Conservation (phyloP, 2,113 vertebrate species). For the Sturnira hondurensis region DNA sequence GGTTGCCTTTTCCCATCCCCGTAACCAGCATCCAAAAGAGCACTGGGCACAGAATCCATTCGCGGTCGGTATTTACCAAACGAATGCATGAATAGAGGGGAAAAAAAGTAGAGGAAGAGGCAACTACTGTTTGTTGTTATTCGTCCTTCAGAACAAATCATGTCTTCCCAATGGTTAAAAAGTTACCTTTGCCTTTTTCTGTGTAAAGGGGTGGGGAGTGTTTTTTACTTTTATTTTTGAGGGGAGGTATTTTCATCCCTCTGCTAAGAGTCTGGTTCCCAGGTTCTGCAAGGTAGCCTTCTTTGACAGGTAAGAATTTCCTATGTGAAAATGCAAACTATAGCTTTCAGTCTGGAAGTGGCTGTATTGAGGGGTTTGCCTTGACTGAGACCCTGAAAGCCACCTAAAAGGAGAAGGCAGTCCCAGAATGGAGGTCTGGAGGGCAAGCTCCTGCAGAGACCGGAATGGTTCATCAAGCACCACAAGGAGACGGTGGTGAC, state of each 20-base stretch:
- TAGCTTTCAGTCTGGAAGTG: neutral
- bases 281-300: neutral
- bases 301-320: neutral
- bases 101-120: neutral
- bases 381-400: neutral
- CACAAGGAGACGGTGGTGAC: neutral
- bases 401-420: neutral
- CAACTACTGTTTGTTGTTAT: neutral
- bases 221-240: neutral
- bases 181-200: neutral
- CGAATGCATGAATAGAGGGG: no score
- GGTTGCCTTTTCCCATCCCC: neutral
- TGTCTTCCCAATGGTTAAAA: neutral
- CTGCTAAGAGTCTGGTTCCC: neutral
- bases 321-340: neutral
- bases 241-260: neutral
- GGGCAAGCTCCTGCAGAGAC: rapidly evolving
- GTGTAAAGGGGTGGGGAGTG: rapidly evolving
- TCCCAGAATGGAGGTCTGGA: neutral
- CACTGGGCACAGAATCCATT: neutral
- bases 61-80: rapidly evolving
- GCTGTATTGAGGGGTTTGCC: rapidly evolving
- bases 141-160: neutral
- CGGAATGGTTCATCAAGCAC: neutral
- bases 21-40: neutral